A percentile compares a stretch with the other conserved stretches of the same genome.
Conservation (phyloP, 1,140 invertebrate genomes). For the Drosophila parvula region DNA sequence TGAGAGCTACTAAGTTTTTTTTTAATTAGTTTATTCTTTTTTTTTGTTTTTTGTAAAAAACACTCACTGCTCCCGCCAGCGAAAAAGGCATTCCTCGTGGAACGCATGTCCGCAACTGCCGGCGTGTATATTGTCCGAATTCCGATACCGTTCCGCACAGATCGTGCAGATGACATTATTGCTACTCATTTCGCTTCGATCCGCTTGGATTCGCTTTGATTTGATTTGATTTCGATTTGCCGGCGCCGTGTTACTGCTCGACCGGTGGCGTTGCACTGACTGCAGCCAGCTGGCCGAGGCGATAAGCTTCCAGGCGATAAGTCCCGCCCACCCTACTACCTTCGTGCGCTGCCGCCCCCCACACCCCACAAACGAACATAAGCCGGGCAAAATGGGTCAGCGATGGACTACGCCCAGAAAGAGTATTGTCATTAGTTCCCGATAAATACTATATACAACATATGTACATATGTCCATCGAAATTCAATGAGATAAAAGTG, state of each 20-base stretch:
- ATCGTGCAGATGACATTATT: slow-evolving; percentile 55
- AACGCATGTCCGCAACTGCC: slow-evolving; percentile 66
- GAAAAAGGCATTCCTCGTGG: slow-evolving; percentile 55
- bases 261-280: slow-evolving; percentile 31
- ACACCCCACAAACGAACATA: background rate
- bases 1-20: background rate
- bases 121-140: slow-evolving; percentile 47
- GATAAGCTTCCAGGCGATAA: slow-evolving; percentile 13
- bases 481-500: slow-evolving; percentile 3
- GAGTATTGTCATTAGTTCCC: background rate
- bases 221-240: background rate
- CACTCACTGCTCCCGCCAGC: slow-evolving; percentile 63
- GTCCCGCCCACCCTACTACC: slow-evolving; percentile 8
- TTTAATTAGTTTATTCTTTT: background rate
- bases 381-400: slow-evolving; percentile 29
- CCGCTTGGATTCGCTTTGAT: background rate
- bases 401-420: slow-evolving; percentile 30
- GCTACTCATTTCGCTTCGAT: slow-evolving; percentile 11
- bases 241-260: slow-evolving; percentile 25
- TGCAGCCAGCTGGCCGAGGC: slow-evolving; percentile 18
- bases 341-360: slow-evolving; percentile 33
- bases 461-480: background rate
- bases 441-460: background rate
- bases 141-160: slow-evolving; percentile 53
- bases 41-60: too few relatives aligned